Evolutionary conservation across 2,797 vertebrate species (phyloP), one percentile per base, ranked within the genome.

Genomic region (Poecilia velifera): DNA sequence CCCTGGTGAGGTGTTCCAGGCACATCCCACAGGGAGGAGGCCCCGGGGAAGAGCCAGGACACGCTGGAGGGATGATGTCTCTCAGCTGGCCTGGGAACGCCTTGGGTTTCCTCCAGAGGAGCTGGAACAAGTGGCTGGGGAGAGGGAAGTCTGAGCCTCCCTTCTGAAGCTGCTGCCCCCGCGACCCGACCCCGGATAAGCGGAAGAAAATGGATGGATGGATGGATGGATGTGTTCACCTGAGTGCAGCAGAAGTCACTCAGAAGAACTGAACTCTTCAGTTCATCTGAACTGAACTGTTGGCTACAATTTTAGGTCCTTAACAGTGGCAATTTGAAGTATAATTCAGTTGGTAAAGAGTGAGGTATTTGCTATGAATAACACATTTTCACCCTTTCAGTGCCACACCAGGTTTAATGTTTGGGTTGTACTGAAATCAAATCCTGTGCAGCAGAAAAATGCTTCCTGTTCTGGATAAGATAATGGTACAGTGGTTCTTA

Each of bases 211-310:
- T 39, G 39, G 39, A 39, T 39, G 39, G 39, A 39, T 39, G 36
- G 36, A 36, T 36, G 39, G 39, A 39, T 39, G 39, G 39, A 39
- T 39, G n/a, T 76, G 22, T 78, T 83, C 66, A 73, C 41, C 57
- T 76, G 53, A 13, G 36, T 41, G 28, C 28, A 51, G 55, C 28
- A 64, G 51, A 36, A 76, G 28, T 3, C 8, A 34, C 25, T 68
- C 45, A 71, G 66, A 80, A 55, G 22, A 75, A 43, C 4, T 47
- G 4, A 66, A 20, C 49, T 49, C 22, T 51, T 36, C 7, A 66
- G 13, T 71, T n/a, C 25, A 71, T 73, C 25, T 12, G 3, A 72
- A 28, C 31, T 22, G 20, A 55, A 25, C 51, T 53, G 51, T 53
- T 9, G 53, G 22, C 9, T 55, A 55, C 25, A 55, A 55, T 55